A percentile compares a stretch with the other conserved stretches of the same genome.
Conservation (phyloP, 2,113 vertebrate genomes). For the Ictidomys tridecemlineatus region DNA sequence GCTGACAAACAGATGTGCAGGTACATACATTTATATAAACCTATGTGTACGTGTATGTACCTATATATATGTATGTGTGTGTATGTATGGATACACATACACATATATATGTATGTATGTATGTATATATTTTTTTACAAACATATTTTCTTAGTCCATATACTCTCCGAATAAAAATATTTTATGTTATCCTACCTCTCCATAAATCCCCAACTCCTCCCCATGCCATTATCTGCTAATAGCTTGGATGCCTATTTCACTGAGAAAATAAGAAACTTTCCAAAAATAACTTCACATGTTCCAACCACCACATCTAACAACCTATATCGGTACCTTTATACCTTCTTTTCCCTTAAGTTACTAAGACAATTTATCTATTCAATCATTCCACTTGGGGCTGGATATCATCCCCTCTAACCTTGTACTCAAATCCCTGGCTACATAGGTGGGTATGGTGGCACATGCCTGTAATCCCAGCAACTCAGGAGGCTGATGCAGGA, state of each 20-base stretch:
- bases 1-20: neutral
- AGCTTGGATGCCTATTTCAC: neutral
- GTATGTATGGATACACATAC: too few relatives aligned
- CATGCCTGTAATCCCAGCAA: too few relatives aligned
- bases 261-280: neutral
- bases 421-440: too few relatives aligned
- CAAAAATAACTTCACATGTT: neutral
- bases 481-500: too few relatives aligned
- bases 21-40: too few relatives aligned
- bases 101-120: too few relatives aligned
- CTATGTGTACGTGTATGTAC: too few relatives aligned
- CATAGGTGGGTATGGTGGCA: too few relatives aligned
- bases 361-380: neutral
- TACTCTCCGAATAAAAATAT: neutral
- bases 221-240: neutral
- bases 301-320: neutral
- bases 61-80: too few relatives aligned
- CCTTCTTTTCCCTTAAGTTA: neutral
- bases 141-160: neutral
- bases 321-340: neutral
- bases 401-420: neutral
- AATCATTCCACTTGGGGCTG: neutral
- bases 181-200: neutral
- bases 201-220: neutral
- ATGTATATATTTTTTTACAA: neutral